Evolutionary conservation across 2,888 invertebrate species (phyloP).

Genomic region (Timema cristinae): DNA sequence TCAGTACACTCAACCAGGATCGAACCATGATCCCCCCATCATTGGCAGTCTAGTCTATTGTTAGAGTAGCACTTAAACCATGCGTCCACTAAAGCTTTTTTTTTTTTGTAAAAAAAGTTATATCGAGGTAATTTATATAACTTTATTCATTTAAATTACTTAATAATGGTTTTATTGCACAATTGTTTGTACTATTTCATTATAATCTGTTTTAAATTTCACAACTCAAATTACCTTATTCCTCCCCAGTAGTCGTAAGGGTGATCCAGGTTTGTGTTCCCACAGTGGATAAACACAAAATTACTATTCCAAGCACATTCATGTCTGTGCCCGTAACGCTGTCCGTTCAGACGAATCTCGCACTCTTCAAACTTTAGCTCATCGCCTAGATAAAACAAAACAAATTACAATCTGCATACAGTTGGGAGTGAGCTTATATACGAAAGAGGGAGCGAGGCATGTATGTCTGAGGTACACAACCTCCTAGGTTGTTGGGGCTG

Average conservation of each 20-base stretch:
- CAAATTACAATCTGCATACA: not conserved
- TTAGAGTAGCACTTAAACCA: too few species aligned
- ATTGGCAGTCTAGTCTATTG: too few species aligned
- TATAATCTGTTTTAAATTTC: not conserved
- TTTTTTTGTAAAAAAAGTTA: too few species aligned
- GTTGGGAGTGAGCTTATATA: too few species aligned
- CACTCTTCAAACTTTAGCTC: constrained; percentile 77
- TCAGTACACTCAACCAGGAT: too few species aligned
- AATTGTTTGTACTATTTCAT: too few species aligned
- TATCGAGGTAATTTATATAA: too few species aligned
- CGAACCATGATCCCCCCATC: too few species aligned
- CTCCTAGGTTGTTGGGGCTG: not conserved
- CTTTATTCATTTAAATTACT: too few species aligned
- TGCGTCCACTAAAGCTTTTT: too few species aligned
- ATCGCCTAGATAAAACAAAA: constrained; percentile 35
- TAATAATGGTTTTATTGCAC: too few species aligned
- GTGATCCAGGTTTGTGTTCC: constrained; percentile 60
- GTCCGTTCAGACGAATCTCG: constrained; percentile 83
- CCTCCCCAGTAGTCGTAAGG: constrained; percentile 91
- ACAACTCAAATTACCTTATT: constrained; percentile 50
- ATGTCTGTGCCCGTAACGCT: constrained; percentile 78
- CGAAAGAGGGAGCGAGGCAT: not conserved
- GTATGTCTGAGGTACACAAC: not conserved
- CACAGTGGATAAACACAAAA: constrained; percentile 93
- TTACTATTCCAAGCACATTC: constrained; percentile 85